phyloP scores from a whole-genome alignment of 2,888 invertebrate genomes.

The Sminthurides aquaticus region DNA sequence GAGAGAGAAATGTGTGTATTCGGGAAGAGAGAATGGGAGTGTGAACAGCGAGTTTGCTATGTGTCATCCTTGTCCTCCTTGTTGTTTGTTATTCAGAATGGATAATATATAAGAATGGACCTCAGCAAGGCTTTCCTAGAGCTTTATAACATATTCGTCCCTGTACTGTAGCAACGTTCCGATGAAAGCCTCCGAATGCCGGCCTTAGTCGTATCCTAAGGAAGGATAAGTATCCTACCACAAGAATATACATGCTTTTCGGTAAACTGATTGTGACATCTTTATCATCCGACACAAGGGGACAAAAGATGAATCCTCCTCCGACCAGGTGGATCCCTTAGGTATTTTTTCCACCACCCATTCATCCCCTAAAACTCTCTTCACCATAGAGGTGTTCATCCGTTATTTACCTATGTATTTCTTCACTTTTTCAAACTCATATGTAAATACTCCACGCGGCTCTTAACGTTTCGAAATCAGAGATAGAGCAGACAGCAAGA shows the following conservation, averaged over 20 bases:
- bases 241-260: background rate
- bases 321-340: slow-evolving; percentile 42
- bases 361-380: slow-evolving; percentile 22
- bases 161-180: too few relatives aligned
- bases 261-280: slow-evolving; percentile 37
- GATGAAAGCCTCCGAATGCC: too few relatives aligned
- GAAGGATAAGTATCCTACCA: background rate
- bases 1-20: background rate
- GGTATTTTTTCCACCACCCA: slow-evolving; percentile 40
- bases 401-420: slow-evolving; percentile 36
- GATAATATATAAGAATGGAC: background rate
- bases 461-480: too few relatives aligned
- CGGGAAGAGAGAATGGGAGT: background rate
- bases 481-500: too few relatives aligned
- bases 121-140: too few relatives aligned
- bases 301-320: slow-evolving; percentile 43
- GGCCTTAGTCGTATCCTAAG: too few relatives aligned
- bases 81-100: background rate
- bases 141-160: too few relatives aligned
- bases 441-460: too few relatives aligned
- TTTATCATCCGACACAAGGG: slow-evolving; percentile 43
- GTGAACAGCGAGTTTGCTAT: background rate
- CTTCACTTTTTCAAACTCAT: too few relatives aligned
- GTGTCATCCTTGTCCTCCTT: too few relatives aligned
- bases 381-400: slow-evolving; percentile 42